A percentile compares a stretch with the other conserved stretches of the same genome.
These are phyloP conservation scores for Clavelina lepadiformis DNA, from an alignment of 23 tunicate genomes.

Conservation along the genomic window DNA sequence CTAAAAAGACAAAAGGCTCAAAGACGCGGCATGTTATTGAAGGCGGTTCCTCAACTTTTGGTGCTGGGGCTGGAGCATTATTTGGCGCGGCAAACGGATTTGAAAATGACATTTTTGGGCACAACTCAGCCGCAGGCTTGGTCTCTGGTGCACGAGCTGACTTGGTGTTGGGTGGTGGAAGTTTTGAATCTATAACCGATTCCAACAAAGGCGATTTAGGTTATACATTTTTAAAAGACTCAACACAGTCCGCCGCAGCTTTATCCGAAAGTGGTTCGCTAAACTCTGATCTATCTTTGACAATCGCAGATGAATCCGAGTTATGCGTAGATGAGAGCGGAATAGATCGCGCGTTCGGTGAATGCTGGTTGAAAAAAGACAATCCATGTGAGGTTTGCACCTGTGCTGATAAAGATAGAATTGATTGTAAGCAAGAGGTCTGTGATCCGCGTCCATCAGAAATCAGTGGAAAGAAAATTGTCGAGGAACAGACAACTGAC, in stretches of 20 bases:
- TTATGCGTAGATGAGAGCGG: conserved; percentile 79
- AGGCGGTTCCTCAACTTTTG: no score
- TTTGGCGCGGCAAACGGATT: background rate
- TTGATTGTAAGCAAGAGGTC: conserved; percentile 32
- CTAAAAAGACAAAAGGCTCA: no score
- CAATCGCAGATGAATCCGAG: conserved; percentile 66
- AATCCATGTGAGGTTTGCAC: conserved; percentile 66
- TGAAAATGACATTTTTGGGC: conserved; percentile 3
- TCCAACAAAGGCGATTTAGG: no score
- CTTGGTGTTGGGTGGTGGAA: conserved; percentile 4
- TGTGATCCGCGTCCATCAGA: conserved; percentile 75
- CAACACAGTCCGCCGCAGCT: no score
- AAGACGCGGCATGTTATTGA: no score
- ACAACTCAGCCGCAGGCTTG: background rate
- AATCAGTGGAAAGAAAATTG: conserved; percentile 37
- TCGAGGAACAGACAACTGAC: conserved; percentile 52
- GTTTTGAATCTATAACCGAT: background rate
- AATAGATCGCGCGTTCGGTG: conserved; percentile 67
- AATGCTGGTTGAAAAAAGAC: conserved; percentile 49
- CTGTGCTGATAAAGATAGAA: conserved; percentile 47
- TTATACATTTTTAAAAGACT: no score
- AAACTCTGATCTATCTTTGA: no score
- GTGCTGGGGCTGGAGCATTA: background rate
- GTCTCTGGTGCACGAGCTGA: background rate
- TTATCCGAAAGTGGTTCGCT: no score